These are phyloP conservation scores for Ips nitidus DNA, from an alignment of 1,140 invertebrate species.

Conservation along the genomic window DNA sequence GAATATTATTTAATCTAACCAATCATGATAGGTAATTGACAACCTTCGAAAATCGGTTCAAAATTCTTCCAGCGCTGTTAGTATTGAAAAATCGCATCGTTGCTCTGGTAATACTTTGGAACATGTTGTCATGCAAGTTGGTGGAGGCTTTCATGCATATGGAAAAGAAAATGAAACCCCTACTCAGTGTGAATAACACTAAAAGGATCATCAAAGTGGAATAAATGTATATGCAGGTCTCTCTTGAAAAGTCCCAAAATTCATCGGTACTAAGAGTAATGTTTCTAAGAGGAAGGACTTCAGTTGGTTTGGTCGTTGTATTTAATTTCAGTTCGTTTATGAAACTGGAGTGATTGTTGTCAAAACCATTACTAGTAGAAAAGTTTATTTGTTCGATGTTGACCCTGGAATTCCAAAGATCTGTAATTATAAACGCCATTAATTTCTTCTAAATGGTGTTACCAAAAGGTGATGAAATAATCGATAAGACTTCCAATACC, in stretches of 20 bases:
- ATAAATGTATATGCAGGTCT: constrained; percentile 48
- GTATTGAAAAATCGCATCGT: constrained; percentile 83
- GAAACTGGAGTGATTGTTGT: not conserved
- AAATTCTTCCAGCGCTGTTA: constrained; percentile 73
- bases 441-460: constrained; percentile 25
- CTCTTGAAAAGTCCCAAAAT: constrained; percentile 45
- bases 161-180: constrained; percentile 56
- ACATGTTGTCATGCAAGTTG: constrained; percentile 75
- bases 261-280: not conserved
- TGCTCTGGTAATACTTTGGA: constrained; percentile 68
- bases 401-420: constrained; percentile 45
- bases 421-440: too few species aligned
- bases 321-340: constrained; percentile 5
- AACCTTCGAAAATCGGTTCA: constrained; percentile 56
- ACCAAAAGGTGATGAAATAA: constrained; percentile 80
- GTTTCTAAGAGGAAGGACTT: too few species aligned
- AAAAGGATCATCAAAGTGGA: constrained; percentile 41
- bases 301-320: not conserved
- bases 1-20: not conserved
- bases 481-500: constrained; percentile 70
- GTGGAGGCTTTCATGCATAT: constrained; percentile 68
- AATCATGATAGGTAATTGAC: not conserved
- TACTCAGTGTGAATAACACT: constrained; percentile 47
- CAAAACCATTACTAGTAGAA: not conserved
- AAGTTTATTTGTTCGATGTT: constrained; percentile 53